Evolutionary conservation across 2,888 invertebrate genomes (phyloP).

Genomic region (Drosophila pseudotakahashii): DNA sequence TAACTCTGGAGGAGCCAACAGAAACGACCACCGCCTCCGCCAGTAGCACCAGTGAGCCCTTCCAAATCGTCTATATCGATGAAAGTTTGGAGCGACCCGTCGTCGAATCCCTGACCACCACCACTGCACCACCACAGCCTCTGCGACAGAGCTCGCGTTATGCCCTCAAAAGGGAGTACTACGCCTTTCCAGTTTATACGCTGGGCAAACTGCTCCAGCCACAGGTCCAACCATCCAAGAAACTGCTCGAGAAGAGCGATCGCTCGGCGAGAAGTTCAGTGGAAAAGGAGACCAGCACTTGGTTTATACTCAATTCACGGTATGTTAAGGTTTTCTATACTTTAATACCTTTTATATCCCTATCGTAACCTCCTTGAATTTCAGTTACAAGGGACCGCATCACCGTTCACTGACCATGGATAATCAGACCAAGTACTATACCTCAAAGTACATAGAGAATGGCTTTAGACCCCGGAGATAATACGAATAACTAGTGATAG

Average conservation of each 20-base stretch:
- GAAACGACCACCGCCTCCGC: slow-evolving; percentile 19
- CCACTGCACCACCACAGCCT: slow-evolving; percentile 1
- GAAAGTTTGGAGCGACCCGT: slow-evolving; percentile 70
- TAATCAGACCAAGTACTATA: slow-evolving; percentile 54
- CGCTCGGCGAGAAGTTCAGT: slow-evolving; percentile 16
- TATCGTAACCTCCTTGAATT: not conserved
- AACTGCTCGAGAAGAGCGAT: slow-evolving; percentile 6
- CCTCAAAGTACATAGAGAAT: slow-evolving; percentile 60
- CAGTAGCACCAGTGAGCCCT: slow-evolving; percentile 34
- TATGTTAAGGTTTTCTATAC: slow-evolving; percentile 47
- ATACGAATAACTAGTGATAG: not conserved
- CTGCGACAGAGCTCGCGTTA: slow-evolving; percentile 70
- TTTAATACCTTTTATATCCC: too few species aligned
- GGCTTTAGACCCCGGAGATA: slow-evolving; percentile 10
- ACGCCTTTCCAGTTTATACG: slow-evolving; percentile 77
- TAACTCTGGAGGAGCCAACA: not conserved
- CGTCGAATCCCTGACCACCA: slow-evolving; percentile 13
- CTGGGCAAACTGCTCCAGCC: slow-evolving; percentile 69
- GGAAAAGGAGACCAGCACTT: slow-evolving; percentile 53
- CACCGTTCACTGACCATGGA: slow-evolving; percentile 22
- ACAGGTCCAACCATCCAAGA: not conserved
- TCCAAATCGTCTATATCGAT: slow-evolving; percentile 74
- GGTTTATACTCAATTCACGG: slow-evolving; percentile 81
- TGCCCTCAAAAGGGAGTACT: slow-evolving; percentile 64
- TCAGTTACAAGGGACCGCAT: slow-evolving; percentile 74